Evolutionary conservation across 2,888 invertebrate genomes (phyloP).

Genomic region (Lithophane leautieri): DNA sequence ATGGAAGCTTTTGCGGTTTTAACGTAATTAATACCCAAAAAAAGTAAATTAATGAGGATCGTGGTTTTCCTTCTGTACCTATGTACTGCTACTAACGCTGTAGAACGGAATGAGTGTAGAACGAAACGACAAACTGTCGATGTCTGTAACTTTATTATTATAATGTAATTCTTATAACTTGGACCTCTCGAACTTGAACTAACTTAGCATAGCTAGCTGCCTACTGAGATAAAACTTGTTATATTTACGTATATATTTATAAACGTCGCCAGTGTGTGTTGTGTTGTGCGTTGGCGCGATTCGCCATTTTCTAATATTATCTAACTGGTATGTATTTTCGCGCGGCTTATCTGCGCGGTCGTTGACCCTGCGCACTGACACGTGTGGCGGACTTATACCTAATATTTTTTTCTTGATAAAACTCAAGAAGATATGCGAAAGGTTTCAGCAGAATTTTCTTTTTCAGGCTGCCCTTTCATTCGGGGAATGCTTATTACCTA

Average conservation of each 20-base stretch:
- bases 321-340: constrained; percentile 82
- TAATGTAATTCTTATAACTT: neutral
- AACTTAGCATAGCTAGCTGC: constrained; percentile 17
- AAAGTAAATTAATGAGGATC: constrained; percentile 12
- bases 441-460: neutral
- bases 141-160: neutral
- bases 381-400: constrained; percentile 67
- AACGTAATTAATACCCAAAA: constrained; percentile 21
- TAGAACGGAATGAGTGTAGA: neutral
- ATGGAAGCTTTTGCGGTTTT: constrained; percentile 29
- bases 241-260: constrained; percentile 62
- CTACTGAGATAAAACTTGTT: constrained; percentile 40
- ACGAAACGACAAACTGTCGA: neutral
- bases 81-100: neutral
- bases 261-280: constrained; percentile 65
- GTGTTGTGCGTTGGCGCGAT: constrained; percentile 70
- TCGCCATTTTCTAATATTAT: constrained; percentile 88
- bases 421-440: neutral
- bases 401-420: constrained; percentile 7
- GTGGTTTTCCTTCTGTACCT: constrained; percentile 13
- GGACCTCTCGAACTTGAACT: constrained; percentile 32
- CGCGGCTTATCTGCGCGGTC: constrained; percentile 84
- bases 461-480: neutral
- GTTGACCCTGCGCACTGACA: constrained; percentile 76
- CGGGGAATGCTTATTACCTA: neutral